Evolutionary conservation across 2,113 vertebrate species (phyloP), one percentile per base, ranked within the genome.

Genomic region (Charina bottae): DNA sequence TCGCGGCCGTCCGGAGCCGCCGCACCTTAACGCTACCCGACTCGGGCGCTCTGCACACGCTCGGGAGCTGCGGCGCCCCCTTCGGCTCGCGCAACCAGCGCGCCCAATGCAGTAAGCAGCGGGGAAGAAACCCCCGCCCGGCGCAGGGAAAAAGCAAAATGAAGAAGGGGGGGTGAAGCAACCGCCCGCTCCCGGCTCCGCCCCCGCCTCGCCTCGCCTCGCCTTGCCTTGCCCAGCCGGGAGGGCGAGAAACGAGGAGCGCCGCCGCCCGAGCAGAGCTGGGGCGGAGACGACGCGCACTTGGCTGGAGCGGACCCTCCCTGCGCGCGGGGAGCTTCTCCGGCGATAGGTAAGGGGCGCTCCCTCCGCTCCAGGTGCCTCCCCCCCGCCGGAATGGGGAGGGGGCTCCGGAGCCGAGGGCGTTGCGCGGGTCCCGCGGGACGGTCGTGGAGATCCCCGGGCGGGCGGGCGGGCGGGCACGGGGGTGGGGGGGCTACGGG

Each of bases 401-500:
- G 56, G 56, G 17, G 56, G 2, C 68, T 78, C 3, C 15, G 6
- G 68, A 78, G 68, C 33, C 15, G 15, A 9, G 68, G n/a, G n/a
- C n/a, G n/a, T n/a, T n/a, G n/a, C n/a, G n/a, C n/a, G n/a, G n/a
- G n/a, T n/a, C n/a, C n/a, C n/a, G 68, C 68, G 64, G 62, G n/a
- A 33, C 4, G 28, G 64, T n/a, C 28, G 12, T 72, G 64, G 33
- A n/a, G 42, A 42, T 3, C 42, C n/a, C 28, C n/a, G n/a, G 68
- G 68, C 68, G 68, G n/a, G 64, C n/a, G n/a, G n/a, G n/a, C n/a
- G n/a, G n/a, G n/a, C n/a, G n/a, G n/a, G n/a, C n/a, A n/a, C n/a
- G n/a, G n/a, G n/a, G n/a, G n/a, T n/a, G 23, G 2, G 28, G 0
- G 8, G 0, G 17, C 2, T 13, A 33, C 17, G 11, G 28, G 28